A percentile compares a stretch with the other conserved stretches of the same genome.
Evolutionary conservation across 2,797 vertebrate species (phyloP).

Genomic region (Centroberyx gerrardi): DNA sequence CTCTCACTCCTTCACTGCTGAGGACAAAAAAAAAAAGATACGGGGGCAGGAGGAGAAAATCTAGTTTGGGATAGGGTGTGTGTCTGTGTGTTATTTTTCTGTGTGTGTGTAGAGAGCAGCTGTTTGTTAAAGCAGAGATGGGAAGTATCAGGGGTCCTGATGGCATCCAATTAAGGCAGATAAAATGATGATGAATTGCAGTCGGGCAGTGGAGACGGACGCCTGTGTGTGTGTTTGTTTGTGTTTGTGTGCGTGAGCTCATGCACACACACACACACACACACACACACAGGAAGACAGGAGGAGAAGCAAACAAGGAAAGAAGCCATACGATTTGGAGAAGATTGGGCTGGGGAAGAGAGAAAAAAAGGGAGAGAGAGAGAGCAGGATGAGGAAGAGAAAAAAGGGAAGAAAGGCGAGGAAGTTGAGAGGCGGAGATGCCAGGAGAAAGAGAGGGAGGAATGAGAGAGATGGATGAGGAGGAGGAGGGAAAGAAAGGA

Average conservation of each 20-base stretch:
- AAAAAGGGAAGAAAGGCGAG: slow-evolving; percentile 3
- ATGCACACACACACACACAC: background rate
- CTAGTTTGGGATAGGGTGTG: slow-evolving; percentile 72
- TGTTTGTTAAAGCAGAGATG: slow-evolving; percentile 88
- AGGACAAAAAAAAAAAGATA: slow-evolving; percentile 37
- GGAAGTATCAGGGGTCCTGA: slow-evolving; percentile 91
- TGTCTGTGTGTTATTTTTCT: slow-evolving; percentile 62
- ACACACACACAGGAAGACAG: background rate
- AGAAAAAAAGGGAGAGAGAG: slow-evolving; percentile 26
- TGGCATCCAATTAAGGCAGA: slow-evolving; percentile 96
- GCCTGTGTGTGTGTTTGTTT: slow-evolving; percentile 24
- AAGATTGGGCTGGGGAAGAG: slow-evolving; percentile 35
- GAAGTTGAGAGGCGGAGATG: slow-evolving; percentile 21
- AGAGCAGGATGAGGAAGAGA: background rate
- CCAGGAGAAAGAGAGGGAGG: slow-evolving; percentile 10
- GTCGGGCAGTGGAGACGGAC: slow-evolving; percentile 82
- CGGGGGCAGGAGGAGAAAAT: slow-evolving; percentile 72
- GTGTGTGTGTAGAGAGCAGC: slow-evolving; percentile 79
- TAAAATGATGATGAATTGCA: slow-evolving; percentile 97
- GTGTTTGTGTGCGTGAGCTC: background rate
- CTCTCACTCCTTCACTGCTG: slow-evolving; percentile 60
- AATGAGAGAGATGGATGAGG: background rate
- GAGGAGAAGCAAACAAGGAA: slow-evolving; percentile 27
- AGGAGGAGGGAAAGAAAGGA: slow-evolving; percentile 17
- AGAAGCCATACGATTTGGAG: slow-evolving; percentile 44